These are phyloP conservation scores for Acanthopagrus latus DNA, from an alignment of 2,797 vertebrate species.

Conservation along the genomic window DNA sequence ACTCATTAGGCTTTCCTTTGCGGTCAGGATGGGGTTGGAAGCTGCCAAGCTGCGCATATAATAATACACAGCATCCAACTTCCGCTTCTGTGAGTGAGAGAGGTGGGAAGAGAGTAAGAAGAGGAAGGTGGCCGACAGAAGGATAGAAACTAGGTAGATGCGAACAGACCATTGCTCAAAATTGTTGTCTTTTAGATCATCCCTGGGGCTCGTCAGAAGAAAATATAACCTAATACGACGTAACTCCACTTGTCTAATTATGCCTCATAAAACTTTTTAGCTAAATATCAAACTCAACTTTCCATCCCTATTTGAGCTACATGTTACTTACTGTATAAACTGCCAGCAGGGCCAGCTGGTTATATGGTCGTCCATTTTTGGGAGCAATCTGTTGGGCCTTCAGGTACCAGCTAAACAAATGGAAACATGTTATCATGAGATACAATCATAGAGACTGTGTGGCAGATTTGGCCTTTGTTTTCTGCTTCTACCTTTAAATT, in stretches of 20 bases:
- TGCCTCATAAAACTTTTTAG: background rate
- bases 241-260: background rate
- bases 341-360: conserved; percentile 96
- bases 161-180: conserved; percentile 3
- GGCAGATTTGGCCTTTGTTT: background rate
- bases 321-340: conserved; percentile 93
- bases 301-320: background rate
- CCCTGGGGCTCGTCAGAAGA: background rate
- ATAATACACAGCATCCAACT: conserved; percentile 98
- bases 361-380: conserved; percentile 98
- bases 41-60: conserved; percentile 99
- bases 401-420: conserved; percentile 93
- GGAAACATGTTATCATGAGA: background rate
- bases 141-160: background rate
- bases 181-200: background rate
- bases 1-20: conserved; percentile 98
- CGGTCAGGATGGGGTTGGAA: conserved; percentile 98
- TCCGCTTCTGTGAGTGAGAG: conserved; percentile 89
- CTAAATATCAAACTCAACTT: background rate
- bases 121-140: background rate
- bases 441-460: background rate
- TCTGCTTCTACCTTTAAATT: background rate
- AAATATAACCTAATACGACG: no score
- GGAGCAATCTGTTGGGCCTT: conserved; percentile 99
- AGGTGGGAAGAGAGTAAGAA: conserved; percentile 9